Conservation (phyloP, 2,797 vertebrate species). For the Spinibarbus caldwelli region DNA sequence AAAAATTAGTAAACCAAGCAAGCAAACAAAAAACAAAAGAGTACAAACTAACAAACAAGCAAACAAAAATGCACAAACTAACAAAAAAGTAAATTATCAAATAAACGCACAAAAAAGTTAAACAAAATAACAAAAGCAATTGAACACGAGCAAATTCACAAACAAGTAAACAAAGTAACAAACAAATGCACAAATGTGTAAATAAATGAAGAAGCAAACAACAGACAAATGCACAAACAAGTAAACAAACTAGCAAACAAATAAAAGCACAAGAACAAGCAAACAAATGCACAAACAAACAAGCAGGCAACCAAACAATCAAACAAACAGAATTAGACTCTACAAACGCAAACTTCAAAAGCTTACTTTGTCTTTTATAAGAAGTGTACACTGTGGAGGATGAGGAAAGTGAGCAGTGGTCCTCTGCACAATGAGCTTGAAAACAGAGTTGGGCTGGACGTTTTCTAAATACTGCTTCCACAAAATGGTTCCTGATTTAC, state of each 20-base stretch:
- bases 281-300: not conserved
- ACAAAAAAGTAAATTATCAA: not conserved
- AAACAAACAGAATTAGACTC: not conserved
- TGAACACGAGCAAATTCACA: not conserved
- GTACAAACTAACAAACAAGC: too few relatives aligned
- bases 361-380: slow-evolving; percentile 93
- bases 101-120: not conserved
- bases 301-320: not conserved
- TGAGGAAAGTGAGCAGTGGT: slow-evolving; percentile 98
- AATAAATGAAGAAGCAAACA: not conserved
- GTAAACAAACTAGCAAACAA: not conserved
- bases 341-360: not conserved
- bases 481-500: slow-evolving; percentile 93
- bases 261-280: not conserved
- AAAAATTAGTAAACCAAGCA: not conserved
- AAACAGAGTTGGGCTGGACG: slow-evolving; percentile 85
- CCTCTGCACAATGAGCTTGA: slow-evolving; percentile 94
- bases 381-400: slow-evolving; percentile 94
- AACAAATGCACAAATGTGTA: too few relatives aligned
- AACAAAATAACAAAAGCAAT: not conserved
- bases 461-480: slow-evolving; percentile 92
- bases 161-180: not conserved
- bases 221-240: not conserved
- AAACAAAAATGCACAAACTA: too few relatives aligned
- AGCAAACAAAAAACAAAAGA: not conserved